Conservation (phyloP, 2,113 vertebrate species). For the Oplegnathus fasciatus region DNA sequence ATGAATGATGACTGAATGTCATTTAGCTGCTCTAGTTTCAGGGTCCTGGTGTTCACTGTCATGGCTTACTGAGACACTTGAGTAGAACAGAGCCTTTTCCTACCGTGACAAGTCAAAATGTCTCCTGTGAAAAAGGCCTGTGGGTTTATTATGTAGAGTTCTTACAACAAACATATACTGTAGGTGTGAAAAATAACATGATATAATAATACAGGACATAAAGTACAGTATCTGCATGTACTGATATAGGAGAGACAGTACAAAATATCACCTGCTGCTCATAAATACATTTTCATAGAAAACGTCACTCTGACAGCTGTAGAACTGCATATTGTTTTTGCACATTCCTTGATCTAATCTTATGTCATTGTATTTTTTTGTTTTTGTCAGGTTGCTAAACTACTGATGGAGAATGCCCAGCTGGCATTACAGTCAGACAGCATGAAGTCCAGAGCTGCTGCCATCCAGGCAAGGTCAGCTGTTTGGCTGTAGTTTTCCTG, state of each 20-base stretch:
- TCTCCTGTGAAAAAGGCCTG: not conserved
- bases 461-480: constrained; percentile 81
- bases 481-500: constrained; percentile 29
- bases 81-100: not conserved
- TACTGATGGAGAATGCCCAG: constrained; percentile 81
- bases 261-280: too few species aligned
- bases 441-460: constrained; percentile 72
- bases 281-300: not conserved
- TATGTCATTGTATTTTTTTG: not conserved
- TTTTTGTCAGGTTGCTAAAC: constrained; percentile 77
- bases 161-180: not conserved
- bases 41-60: not conserved
- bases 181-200: not conserved
- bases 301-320: not conserved
- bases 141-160: not conserved
- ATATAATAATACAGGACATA: not conserved
- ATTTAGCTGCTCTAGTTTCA: not conserved
- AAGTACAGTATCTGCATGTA: too few species aligned
- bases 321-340: not conserved
- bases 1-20: not conserved
- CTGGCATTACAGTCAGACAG: constrained; percentile 80
- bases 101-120: not conserved
- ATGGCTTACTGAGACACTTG: not conserved
- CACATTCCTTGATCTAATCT: not conserved
- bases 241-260: too few species aligned